Conservation (phyloP, 2,113 vertebrate species). For the Phylloscopus trochilus region DNA sequence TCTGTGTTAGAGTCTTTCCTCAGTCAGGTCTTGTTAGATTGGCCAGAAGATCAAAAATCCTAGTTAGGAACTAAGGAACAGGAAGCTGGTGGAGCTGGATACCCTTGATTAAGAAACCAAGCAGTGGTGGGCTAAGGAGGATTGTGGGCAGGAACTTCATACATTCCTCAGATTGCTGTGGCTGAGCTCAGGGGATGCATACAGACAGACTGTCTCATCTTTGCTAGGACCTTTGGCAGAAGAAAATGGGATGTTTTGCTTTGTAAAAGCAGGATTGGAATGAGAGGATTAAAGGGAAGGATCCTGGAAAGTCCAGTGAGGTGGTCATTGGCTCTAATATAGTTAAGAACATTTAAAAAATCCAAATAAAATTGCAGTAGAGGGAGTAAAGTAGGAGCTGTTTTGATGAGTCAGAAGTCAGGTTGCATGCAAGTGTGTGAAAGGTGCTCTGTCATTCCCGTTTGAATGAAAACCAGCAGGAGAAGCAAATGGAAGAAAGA, state of each 20-base stretch:
- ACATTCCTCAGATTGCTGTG: not conserved
- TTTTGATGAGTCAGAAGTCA: not conserved
- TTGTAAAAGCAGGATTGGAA: not conserved
- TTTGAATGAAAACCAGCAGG: not conserved
- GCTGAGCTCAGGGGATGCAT: not conserved
- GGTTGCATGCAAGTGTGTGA: not conserved
- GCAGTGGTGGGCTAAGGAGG: not conserved
- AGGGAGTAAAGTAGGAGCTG: not conserved
- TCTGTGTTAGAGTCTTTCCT: not conserved
- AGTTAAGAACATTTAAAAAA: not conserved
- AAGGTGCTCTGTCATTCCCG: not conserved
- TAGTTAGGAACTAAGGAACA: not conserved
- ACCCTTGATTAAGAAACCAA: rapidly evolving
- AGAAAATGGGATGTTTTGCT: not conserved
- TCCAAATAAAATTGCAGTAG: not conserved
- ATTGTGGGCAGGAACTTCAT: not conserved
- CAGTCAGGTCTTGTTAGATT: not conserved
- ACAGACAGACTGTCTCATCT: not conserved
- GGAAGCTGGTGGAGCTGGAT: not conserved
- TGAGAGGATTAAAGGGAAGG: not conserved
- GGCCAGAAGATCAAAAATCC: not conserved
- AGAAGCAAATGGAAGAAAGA: not conserved
- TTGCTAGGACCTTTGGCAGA: not conserved
- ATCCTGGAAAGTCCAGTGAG: not conserved
- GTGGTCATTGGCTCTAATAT: not conserved